Conservation (phyloP, 2,797 vertebrate species). For the Galaxias olidus region DNA sequence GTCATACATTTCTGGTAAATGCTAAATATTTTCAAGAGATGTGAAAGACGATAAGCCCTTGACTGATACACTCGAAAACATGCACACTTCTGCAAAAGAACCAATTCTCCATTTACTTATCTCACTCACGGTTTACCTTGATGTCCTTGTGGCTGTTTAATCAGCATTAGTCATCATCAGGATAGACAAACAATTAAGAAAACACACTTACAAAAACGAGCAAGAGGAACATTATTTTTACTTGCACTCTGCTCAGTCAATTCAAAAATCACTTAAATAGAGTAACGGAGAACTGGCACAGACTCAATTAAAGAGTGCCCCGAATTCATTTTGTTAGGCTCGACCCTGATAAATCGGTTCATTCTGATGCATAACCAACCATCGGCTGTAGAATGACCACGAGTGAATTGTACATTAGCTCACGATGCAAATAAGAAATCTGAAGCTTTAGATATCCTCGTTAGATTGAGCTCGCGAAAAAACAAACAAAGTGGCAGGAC, state of each 20-base stretch:
- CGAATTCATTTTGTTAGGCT: not conserved
- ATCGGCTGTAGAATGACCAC: not conserved
- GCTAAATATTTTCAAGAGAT: no score
- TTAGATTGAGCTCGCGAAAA: slow-evolving; percentile 17
- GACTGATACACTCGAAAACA: no score
- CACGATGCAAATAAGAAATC: slow-evolving; percentile 32
- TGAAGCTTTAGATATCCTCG: slow-evolving; percentile 14
- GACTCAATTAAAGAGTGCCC: no score
- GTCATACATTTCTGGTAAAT: no score
- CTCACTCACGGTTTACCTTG: not conserved
- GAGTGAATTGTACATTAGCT: not conserved
- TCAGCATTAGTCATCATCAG: not conserved
- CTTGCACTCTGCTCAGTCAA: no score
- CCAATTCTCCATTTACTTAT: not conserved
- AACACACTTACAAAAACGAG: slow-evolving; percentile 4
- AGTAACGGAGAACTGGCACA: no score
- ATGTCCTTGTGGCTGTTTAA: slow-evolving; percentile 7
- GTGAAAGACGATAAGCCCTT: no score
- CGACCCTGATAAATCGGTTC: not conserved
- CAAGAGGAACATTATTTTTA: not conserved
- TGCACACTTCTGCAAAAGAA: no score
- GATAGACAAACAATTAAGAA: not conserved
- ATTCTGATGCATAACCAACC: not conserved
- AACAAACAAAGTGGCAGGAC: not conserved
- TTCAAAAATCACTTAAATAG: no score